A percentile compares a stretch with the other conserved stretches of the same genome.
Evolutionary conservation across 2,797 vertebrate genomes (phyloP).

Genomic region (Morus bassanus): DNA sequence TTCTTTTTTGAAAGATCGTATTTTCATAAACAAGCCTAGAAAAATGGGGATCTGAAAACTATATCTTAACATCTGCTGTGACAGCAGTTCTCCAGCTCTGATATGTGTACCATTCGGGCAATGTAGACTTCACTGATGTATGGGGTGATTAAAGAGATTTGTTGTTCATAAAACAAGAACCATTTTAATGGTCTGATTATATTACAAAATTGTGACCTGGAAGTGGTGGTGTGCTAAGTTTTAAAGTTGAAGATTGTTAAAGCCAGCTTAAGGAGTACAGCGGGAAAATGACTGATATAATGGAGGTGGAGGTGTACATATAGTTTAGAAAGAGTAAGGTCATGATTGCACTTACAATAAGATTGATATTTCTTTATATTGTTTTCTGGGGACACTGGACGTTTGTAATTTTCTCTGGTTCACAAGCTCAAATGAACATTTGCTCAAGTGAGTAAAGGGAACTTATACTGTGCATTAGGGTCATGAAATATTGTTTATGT

Average conservation of each 20-base stretch:
- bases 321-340: background rate
- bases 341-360: background rate
- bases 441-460: background rate
- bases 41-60: background rate
- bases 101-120: background rate
- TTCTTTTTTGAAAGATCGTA: background rate
- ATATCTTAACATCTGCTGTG: background rate
- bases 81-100: background rate
- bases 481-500: background rate
- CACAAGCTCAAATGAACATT: background rate
- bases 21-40: background rate
- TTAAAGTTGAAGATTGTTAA: background rate
- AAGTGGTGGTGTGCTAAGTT: background rate
- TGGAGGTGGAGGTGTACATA: accelerated
- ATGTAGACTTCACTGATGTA: background rate
- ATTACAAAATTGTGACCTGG: background rate
- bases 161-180: background rate
- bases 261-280: background rate
- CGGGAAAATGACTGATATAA: background rate
- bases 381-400: background rate
- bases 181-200: background rate
- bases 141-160: background rate
- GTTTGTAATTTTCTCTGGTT: background rate
- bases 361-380: background rate
- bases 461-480: background rate